Conservation (phyloP, 2,888 invertebrate species). For the Tridacna gigas region DNA sequence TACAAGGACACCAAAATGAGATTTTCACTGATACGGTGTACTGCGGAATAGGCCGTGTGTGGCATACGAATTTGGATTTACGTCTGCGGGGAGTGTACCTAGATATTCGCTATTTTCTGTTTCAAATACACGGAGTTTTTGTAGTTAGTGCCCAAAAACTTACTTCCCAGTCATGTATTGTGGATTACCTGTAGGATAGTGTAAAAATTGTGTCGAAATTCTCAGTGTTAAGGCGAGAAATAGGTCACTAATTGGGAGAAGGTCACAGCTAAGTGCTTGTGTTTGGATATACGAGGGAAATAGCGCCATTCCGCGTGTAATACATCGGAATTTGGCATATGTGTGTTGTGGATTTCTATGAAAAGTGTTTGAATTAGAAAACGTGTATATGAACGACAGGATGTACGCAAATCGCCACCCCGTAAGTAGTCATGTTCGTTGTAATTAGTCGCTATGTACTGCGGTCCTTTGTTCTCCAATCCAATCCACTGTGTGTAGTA, state of each 20-base stretch:
- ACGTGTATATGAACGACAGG: slow-evolving; percentile 58
- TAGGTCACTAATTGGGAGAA: slow-evolving; percentile 9
- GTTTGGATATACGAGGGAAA: slow-evolving; percentile 23
- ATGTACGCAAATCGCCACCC: slow-evolving; percentile 83
- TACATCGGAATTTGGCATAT: slow-evolving; percentile 9
- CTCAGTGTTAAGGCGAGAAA: slow-evolving; percentile 6
- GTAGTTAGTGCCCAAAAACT: slow-evolving; percentile 12
- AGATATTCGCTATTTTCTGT: slow-evolving; percentile 20
- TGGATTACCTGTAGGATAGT: slow-evolving; percentile 57
- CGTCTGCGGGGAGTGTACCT: slow-evolving; percentile 44
- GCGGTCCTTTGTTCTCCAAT: slow-evolving; percentile 65
- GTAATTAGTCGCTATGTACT: slow-evolving; percentile 38
- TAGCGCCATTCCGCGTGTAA: slow-evolving; percentile 19
- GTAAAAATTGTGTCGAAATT: slow-evolving; percentile 4
- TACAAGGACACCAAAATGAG: slow-evolving; percentile 73
- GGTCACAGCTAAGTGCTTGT: slow-evolving; percentile 18
- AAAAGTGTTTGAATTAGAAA: slow-evolving; percentile 16
- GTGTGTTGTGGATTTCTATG: slow-evolving; percentile 15
- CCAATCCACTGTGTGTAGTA: slow-evolving; percentile 49
- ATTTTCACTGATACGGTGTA: slow-evolving; percentile 77
- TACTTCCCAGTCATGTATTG: slow-evolving; percentile 47
- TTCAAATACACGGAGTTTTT: slow-evolving; percentile 38
- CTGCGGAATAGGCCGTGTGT: slow-evolving; percentile 80
- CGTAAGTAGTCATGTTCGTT: slow-evolving; percentile 70
- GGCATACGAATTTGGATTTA: slow-evolving; percentile 64